Base-by-base conservation (phyloP, 2,797 vertebrate genomes). In the Lepus oiostolus region DNA sequence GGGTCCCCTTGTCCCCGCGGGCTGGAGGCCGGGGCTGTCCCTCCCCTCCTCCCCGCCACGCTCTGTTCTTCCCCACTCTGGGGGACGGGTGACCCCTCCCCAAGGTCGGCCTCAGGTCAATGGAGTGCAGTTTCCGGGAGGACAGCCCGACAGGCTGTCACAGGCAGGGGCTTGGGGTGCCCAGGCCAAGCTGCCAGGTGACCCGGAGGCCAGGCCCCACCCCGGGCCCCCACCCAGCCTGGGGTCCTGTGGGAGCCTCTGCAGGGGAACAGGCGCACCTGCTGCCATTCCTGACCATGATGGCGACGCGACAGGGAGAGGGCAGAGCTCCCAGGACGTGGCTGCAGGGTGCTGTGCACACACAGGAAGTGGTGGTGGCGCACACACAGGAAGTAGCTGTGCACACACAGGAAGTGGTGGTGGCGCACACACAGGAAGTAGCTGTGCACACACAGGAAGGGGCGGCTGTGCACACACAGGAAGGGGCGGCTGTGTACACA, bases 141-240 rank as follows among this genome's bases (percentile, higher is more conserved):
- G 62, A 28, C 9, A 19, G 26, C 22, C 32, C 38, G n/a, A 12
- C 0, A 1, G 32, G 74, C 42, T 94, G 88, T 94, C 82, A 16
- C 2, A 30, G 0, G 22, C 0, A 83, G 32, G 65, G 2, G 68
- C 67, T 84, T 83, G n/a, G 26, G 4, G n/a, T 65, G 62, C 70
- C 4, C 24, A 0, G n/a, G 3, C 0, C 0, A 71, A 35, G 77
- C n/a, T 1, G 0, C 63, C 22, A 9, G 0, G 3, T 21, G 5
- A 38, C 0, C 28, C 16, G 0, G 26, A n/a, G 30, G 35, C 76
- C 10, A 6, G 35, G 28, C 14, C 32, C 32, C 17, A 13, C 32
- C 13, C 22, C 17, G 0, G 14, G 71, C 13, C 54, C 8, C 30
- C 21, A 3, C 38, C 13, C n/a, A 0, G 47, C 42, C 17, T 11